phyloP scores from a whole-genome alignment of 2,888 invertebrate species.

The Melanargia galathea region DNA sequence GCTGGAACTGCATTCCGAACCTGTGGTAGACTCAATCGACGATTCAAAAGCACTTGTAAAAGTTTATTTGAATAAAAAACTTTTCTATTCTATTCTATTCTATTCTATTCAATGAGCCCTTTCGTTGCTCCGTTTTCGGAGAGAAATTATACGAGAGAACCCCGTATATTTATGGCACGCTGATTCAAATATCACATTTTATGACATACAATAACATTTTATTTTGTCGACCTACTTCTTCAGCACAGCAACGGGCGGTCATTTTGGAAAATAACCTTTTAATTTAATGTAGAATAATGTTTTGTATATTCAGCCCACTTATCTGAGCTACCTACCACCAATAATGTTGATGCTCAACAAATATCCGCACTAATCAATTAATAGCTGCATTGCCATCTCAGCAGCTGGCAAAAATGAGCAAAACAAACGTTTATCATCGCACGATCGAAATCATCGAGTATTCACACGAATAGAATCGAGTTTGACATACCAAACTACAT shows the following conservation, averaged over 20 bases:
- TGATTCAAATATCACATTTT: background rate
- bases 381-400: background rate
- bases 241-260: no score
- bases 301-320: no score
- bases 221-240: background rate
- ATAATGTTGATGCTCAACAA: background rate
- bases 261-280: no score
- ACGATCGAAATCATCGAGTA: background rate
- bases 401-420: background rate
- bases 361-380: background rate
- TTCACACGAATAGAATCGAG: constrained; percentile 9
- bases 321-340: no score
- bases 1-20: no score
- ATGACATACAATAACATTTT: background rate
- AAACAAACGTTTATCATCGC: constrained; percentile 1
- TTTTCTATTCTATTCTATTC: no score
- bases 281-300: no score
- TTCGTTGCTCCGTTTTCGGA: background rate
- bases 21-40: no score
- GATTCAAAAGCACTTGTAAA: no score
- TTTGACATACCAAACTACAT: background rate
- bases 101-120: no score
- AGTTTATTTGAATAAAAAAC: no score
- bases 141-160: background rate
- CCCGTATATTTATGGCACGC: background rate